Evolutionary conservation across 2,888 invertebrate species (phyloP).

Genomic region (Ganaspis brasiliensis): DNA sequence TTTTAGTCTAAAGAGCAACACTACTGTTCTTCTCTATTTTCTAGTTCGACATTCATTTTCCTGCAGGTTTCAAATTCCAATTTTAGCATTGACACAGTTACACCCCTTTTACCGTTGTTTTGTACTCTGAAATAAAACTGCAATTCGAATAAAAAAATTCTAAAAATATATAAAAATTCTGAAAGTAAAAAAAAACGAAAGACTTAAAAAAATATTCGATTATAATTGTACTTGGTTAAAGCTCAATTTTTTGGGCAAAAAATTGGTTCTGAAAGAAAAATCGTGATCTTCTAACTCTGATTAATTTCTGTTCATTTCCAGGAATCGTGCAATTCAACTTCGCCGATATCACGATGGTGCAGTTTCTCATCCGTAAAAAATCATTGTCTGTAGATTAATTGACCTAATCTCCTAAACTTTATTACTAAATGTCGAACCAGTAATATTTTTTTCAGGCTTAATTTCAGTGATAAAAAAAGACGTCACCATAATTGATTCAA

Average conservation of each 20-base stretch:
- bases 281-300: not conserved
- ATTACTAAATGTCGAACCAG: conserved; percentile 59
- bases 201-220: too few species aligned
- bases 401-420: conserved; percentile 65
- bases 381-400: conserved; percentile 65
- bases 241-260: not conserved
- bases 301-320: conserved; percentile 25
- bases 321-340: conserved; percentile 41
- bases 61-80: not conserved
- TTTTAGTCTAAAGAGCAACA: too few species aligned
- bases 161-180: too few species aligned
- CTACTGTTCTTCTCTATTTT: not conserved
- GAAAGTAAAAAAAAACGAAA: too few species aligned
- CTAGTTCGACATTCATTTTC: not conserved
- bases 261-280: not conserved
- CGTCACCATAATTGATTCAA: too few species aligned
- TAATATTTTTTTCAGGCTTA: conserved; percentile 52
- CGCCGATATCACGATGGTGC: conserved; percentile 56
- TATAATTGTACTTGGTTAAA: too few species aligned
- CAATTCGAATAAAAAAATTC: not conserved
- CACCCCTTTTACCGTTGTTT: not conserved
- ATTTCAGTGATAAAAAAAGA: not conserved
- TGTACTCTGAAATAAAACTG: not conserved
- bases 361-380: conserved; percentile 53
- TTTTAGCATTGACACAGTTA: not conserved